Evolutionary conservation across 1,140 invertebrate genomes (phyloP), one percentile per base, ranked within the genome.

Genomic region (Eubasilissa regina): DNA sequence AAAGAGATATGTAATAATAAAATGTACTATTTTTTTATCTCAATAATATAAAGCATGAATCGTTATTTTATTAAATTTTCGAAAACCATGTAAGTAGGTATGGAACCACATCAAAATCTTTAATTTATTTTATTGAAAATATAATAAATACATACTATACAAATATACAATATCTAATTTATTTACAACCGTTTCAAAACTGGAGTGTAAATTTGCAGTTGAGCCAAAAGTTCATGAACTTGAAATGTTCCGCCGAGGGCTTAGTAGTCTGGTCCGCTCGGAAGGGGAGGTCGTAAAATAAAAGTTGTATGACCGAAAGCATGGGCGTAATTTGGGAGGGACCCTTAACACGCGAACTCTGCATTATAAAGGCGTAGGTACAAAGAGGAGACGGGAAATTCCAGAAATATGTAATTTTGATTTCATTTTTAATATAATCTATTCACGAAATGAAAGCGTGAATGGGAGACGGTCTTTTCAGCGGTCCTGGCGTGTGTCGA

Each of bases 321-420:
- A 62, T 7, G n/a, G 64, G 64, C 25, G 35, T 7, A 3, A 66
- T 12, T 66, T 0, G 11, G 43, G 13, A 45, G 62, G 62, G 43
- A 43, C 43, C 19, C 13, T 25, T 8, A 9, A 17, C 64, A 68
- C 64, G 64, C 64, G 64, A 68, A 47, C 44, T 0, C 15, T 47
- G n/a, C 64, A 68, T 68, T 68, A 68, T 10, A 13, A 17, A n/a
- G 44, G 60, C 35, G 64, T 7, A n/a, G 43, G n/a, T 35, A 35
- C 25, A 35, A 35, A 35, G 25, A 35, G 6, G 25, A 35, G 25
- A 35, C 25, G 15, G n/a, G 17, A 68, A 17, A 47, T 45, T 21
- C 8, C 43, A 45, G 44, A 68, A 64, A 68, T 47, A 45, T 68
- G 64, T 68, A 68, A 68, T 68, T 68, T 68, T 68, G 64, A 68